phyloP scores from a whole-genome alignment of 2,888 invertebrate species.

The Dexiosoma caninum region DNA sequence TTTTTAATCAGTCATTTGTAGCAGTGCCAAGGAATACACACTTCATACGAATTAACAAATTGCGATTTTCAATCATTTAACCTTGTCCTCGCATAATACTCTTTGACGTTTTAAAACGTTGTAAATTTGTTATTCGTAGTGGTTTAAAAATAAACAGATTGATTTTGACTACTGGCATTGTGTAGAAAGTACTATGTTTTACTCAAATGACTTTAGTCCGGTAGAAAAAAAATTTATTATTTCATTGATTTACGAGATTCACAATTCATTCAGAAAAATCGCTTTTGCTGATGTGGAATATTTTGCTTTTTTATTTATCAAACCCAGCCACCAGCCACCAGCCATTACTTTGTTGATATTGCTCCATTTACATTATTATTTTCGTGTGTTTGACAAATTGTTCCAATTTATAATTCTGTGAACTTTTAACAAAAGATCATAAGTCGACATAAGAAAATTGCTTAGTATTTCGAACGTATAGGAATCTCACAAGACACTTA shows the following conservation, averaged over 20 bases:
- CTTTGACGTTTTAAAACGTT: slow-evolving; percentile 28
- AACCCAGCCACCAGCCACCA: not conserved
- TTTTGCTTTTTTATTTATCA: not conserved
- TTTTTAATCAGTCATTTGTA: slow-evolving; percentile 50
- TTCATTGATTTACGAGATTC: slow-evolving; percentile 2
- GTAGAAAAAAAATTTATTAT: not conserved
- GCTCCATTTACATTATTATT: not conserved
- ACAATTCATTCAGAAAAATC: slow-evolving; percentile 32
- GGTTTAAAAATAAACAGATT: slow-evolving; percentile 5
- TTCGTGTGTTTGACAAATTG: not conserved
- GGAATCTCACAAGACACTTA: too few species aligned
- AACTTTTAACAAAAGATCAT: too few species aligned
- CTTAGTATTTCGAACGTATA: too few species aligned
- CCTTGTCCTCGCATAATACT: slow-evolving; percentile 49
- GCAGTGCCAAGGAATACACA: slow-evolving; percentile 36
- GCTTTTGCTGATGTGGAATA: not conserved
- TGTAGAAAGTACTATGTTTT: not conserved
- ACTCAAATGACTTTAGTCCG: not conserved
- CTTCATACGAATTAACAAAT: slow-evolving; percentile 7
- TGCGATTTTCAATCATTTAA: slow-evolving; percentile 52
- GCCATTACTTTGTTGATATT: slow-evolving; percentile 5
- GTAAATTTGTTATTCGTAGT: slow-evolving; percentile 6
- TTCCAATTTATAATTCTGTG: slow-evolving; percentile 4
- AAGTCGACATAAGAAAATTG: too few species aligned
- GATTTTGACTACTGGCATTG: not conserved